Evolutionary conservation across 2,113 vertebrate genomes (phyloP), one percentile per base, ranked within the genome.

Genomic region (Otolemur garnettii): DNA sequence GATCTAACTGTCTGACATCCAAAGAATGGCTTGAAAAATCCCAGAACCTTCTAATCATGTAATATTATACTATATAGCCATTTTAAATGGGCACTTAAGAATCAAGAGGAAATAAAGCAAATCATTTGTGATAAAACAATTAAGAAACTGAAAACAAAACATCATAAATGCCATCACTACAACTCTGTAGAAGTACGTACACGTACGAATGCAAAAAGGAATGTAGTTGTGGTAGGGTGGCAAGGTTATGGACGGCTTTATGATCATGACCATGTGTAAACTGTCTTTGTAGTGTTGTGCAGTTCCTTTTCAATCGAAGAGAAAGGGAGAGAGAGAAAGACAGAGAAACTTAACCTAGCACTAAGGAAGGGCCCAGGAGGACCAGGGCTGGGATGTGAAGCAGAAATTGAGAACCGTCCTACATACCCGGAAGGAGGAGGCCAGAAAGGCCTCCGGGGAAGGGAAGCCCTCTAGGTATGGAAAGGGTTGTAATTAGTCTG

Each of bases 401-500:
- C 59, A 95, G 57, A 96, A 96, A 96, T 13, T 19, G 86, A 93
- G 81, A 95, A 21, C 15, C 62, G 85, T 86, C 97, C 97, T 97
- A 90, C 90, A 96, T 90, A 94, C 83, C 89, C 33, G 33, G 93
- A 94, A 98, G 94, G 94, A 96, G 77, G 88, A 93, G 88, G 94
- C 93, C 93, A 95, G 80, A 50, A 74, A 86, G 75, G 62, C 68
- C 95, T 78, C 45, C 0, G 53, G 92, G 96, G 93, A 93, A 72
- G 80, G 96, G 97, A 87, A 94, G 95, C 83, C 95, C 96, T 96
- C 93, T 75, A 97, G 97, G 96, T 97, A 93, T 57, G 83, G 75
- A 92, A 28, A 95, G 72, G 95, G 87, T 88, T 96, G 96, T 98
- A 97, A 98, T 97, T 97, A 98, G 96, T 97, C 94, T 97, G 94